A percentile compares a stretch with the other conserved stretches of the same genome.
These are phyloP conservation scores for Syrmaticus mikado DNA, from an alignment of 2,113 vertebrate species.

Conservation along the genomic window DNA sequence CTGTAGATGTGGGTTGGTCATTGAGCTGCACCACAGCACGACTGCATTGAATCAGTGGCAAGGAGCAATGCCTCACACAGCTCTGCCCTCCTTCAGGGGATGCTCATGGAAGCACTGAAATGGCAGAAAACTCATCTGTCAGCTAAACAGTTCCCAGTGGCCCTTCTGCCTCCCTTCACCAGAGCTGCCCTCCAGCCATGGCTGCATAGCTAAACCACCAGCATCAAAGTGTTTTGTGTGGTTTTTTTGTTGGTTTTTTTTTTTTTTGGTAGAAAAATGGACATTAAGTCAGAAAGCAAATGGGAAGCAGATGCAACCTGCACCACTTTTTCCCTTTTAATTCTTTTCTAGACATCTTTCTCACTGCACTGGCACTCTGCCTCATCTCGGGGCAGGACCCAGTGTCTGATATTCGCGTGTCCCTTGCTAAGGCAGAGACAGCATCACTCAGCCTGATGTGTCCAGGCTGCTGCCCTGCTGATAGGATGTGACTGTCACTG, in stretches of 20 bases:
- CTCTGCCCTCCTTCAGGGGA: background rate
- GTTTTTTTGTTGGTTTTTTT: too few relatives aligned
- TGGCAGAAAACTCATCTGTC: background rate
- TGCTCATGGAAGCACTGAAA: background rate
- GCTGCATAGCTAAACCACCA: background rate
- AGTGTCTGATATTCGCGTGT: background rate
- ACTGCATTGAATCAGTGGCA: background rate
- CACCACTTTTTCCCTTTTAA: rapidly evolving
- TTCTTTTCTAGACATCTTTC: background rate
- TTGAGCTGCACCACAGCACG: background rate
- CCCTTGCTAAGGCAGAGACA: background rate
- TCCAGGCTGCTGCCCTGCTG: constrained; percentile 2
- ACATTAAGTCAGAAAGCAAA: background rate
- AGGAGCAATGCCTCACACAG: background rate
- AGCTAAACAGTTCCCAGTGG: background rate
- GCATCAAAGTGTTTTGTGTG: background rate
- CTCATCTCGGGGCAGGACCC: background rate
- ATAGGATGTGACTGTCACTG: background rate
- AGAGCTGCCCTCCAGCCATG: background rate
- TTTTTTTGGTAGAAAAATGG: too few relatives aligned
- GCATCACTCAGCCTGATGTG: rapidly evolving
- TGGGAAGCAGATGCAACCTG: background rate
- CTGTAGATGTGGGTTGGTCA: background rate
- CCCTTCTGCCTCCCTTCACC: background rate
- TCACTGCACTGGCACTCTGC: rapidly evolving